Base-by-base conservation (phyloP, 2,888 invertebrate species). In the Lymantria monacha region DNA sequence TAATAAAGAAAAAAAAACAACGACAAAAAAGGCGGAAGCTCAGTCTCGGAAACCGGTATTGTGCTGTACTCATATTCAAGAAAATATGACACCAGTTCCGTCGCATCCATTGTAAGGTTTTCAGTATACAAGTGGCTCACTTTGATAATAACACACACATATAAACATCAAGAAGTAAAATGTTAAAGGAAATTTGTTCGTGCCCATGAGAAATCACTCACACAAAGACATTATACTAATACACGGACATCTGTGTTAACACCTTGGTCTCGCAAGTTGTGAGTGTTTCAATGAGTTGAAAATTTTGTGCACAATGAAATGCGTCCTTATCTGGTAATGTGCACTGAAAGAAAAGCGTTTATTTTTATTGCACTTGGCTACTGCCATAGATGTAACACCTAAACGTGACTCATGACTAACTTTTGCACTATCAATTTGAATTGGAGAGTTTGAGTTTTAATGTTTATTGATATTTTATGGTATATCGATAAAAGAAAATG, bases 51-150 rank as follows among this genome's bases (percentile, higher is more conserved):
- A 76, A 61, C 69, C 59, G 62, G 71, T 63, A 79, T 78, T 70
- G 74, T 57, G 57, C 59, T 56, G 59, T 57, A 65, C 72, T 79
- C 75, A 73, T 78, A 78, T 79, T 74, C 78, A 74, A 74, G 76
- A 72, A 81, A 78, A 82, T 81, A 81, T 78, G 78, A 75, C 67
- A 69, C 63, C 67, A 68, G 70, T 76, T 74, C 66, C 58, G 44
- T 46, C 45, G 41, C 67, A 69, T 59, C 69, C 69, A 69, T 76
- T 76, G 73, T 72, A 65, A 67, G 57, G 60, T 31, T 56, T 50
- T 49, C 50, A 42, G 45, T 44, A 53, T 54, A 58, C 53, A 61
- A 59, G 61, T 59, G 55, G 61, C 57, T 67, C 55, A 59, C 61
- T 67, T 63, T 53, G 53, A 53, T 46, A 53, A 54, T 49, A 52